Evolutionary conservation across 1,140 invertebrate genomes (phyloP).

Genomic region (Ectropis grisescens): DNA sequence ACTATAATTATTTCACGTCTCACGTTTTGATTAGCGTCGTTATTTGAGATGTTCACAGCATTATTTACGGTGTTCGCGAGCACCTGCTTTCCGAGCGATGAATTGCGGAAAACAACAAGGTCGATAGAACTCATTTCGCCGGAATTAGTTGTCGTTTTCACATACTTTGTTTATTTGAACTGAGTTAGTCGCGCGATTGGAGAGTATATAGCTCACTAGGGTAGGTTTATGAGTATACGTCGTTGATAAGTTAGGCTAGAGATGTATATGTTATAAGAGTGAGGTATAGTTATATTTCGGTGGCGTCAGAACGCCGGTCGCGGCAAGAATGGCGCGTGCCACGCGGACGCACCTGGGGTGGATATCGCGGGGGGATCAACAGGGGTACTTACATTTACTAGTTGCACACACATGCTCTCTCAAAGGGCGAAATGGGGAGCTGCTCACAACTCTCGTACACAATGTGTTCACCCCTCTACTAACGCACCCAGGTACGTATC

Average conservation of each 20-base stretch:
- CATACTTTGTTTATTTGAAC: slow-evolving; percentile 45
- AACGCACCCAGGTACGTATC: no score
- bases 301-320: slow-evolving; percentile 61
- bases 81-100: slow-evolving; percentile 54
- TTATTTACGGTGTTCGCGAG: slow-evolving; percentile 67
- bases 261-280: no score
- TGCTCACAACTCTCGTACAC: slow-evolving; percentile 4
- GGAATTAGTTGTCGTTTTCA: slow-evolving; percentile 40
- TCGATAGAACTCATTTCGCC: slow-evolving; percentile 58
- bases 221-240: slow-evolving; percentile 26
- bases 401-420: slow-evolving; percentile 66
- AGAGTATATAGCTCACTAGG: no score
- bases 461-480: slow-evolving; percentile 12
- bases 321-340: slow-evolving; percentile 64
- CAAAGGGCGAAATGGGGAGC: slow-evolving; percentile 46
- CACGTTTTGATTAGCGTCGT: slow-evolving; percentile 36
- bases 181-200: slow-evolving; percentile 33
- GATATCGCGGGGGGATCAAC: slow-evolving; percentile 57
- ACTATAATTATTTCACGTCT: slow-evolving; percentile 61
- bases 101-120: slow-evolving; percentile 58
- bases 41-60: slow-evolving; percentile 57
- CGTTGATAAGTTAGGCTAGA: no score
- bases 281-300: no score
- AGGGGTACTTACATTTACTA: slow-evolving; percentile 67
- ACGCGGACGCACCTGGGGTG: slow-evolving; percentile 58